phyloP scores from a whole-genome alignment of 2,797 vertebrate genomes.

The Ciconia nigra region DNA sequence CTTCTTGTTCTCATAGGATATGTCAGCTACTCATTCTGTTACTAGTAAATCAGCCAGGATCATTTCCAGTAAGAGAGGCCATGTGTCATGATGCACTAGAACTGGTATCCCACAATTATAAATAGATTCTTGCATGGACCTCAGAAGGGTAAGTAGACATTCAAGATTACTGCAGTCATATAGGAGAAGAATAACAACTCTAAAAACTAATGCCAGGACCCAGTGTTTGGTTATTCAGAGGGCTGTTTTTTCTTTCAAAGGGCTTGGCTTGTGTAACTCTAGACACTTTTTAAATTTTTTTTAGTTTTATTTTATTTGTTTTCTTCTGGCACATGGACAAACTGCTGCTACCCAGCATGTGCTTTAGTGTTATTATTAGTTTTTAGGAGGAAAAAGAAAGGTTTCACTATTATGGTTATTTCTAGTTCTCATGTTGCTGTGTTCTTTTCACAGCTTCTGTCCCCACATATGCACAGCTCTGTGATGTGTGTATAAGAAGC shows the following conservation, averaged over 20 bases:
- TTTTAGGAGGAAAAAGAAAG: background rate
- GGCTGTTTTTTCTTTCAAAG: slow-evolving; percentile 14
- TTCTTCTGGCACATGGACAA: background rate
- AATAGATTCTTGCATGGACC: slow-evolving; percentile 30
- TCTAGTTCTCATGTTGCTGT: background rate
- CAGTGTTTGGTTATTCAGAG: slow-evolving; percentile 4
- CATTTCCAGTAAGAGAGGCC: slow-evolving; percentile 36
- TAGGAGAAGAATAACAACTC: background rate
- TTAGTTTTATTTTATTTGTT: background rate
- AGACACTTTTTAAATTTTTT: background rate
- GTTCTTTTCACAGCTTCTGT: background rate
- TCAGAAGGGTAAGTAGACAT: slow-evolving; percentile 1
- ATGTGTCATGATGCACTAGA: background rate
- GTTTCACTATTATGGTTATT: background rate
- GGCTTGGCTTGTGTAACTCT: background rate
- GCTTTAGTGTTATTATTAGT: background rate
- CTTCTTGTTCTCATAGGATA: background rate
- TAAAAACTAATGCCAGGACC: background rate
- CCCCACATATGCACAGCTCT: too few species aligned
- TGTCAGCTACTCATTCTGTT: background rate
- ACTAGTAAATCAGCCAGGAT: background rate
- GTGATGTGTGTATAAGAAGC: background rate
- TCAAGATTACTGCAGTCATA: background rate
- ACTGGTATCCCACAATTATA: slow-evolving; percentile 39
- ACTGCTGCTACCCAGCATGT: background rate